Conservation (phyloP, 2,113 vertebrate genomes). For the Aldabrachelys gigantea region DNA sequence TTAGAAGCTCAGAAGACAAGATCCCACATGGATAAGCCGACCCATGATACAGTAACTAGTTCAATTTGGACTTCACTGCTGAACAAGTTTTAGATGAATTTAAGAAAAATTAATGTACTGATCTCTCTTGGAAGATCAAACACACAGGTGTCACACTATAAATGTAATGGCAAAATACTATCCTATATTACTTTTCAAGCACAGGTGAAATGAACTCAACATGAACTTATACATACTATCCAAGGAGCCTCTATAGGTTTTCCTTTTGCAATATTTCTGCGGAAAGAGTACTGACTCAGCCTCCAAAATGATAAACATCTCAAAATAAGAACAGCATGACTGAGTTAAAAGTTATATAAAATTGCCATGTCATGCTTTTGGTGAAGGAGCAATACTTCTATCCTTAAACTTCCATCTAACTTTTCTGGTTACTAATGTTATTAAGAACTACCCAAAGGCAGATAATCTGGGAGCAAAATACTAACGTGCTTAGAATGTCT, state of each 20-base stretch:
- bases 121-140: not conserved
- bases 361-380: slow-evolving; percentile 32
- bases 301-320: slow-evolving; percentile 40
- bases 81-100: not conserved
- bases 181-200: not conserved
- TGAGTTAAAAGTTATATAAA: slow-evolving; percentile 40
- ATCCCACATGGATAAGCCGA: not conserved
- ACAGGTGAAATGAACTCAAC: not conserved
- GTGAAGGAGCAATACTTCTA: slow-evolving; percentile 35
- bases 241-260: not conserved
- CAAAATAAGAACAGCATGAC: slow-evolving; percentile 17
- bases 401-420: slow-evolving; percentile 36
- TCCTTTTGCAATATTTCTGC: not conserved
- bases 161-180: not conserved
- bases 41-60: not conserved
- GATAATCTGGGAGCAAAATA: not conserved
- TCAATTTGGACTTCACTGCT: not conserved
- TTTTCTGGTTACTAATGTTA: slow-evolving; percentile 15
- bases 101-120: not conserved
- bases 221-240: not conserved
- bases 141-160: not conserved
- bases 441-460: not conserved
- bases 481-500: not conserved
- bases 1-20: not conserved
- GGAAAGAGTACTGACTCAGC: slow-evolving; percentile 41